Evolutionary conservation across 2,888 invertebrate genomes (phyloP).

Genomic region (Dorcus hopei): DNA sequence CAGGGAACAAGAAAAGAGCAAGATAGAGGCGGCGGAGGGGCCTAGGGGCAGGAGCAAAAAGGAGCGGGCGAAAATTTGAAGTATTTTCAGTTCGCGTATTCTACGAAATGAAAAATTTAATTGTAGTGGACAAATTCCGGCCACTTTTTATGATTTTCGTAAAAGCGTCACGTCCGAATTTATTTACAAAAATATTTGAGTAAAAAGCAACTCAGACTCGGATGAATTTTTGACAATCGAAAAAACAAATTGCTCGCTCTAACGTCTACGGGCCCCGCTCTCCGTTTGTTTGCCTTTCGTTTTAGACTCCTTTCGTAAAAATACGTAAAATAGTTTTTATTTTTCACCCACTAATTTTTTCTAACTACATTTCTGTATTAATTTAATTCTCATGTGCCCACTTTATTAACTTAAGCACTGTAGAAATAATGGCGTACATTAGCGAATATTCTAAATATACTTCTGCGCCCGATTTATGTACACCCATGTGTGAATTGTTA

Average conservation of each 20-base stretch:
- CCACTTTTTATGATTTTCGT: conserved; percentile 30
- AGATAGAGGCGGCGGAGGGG: no score
- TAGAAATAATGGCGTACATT: no score
- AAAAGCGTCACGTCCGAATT: conserved; percentile 29
- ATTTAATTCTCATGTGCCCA: no score
- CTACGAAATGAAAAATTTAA: conserved; percentile 35
- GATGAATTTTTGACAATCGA: conserved; percentile 24
- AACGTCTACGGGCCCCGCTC: background rate
- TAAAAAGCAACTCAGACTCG: conserved; percentile 25
- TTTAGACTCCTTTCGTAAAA: background rate
- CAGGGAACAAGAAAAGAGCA: no score
- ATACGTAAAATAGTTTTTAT: background rate
- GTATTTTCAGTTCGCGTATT: conserved; percentile 30
- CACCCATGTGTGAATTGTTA: no score
- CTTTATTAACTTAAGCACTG: no score
- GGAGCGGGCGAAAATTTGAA: conserved; percentile 22
- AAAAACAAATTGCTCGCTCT: conserved; percentile 13
- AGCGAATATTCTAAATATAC: no score
- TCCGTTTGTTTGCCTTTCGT: background rate
- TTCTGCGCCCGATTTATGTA: no score
- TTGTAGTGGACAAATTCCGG: conserved; percentile 29
- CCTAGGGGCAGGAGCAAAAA: conserved; percentile 5
- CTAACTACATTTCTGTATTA: no score
- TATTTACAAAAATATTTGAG: conserved; percentile 28
- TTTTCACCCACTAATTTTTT: no score